Evolutionary conservation across 2,888 invertebrate species (phyloP), one percentile per base, ranked within the genome.

Genomic region (Notodonta ziczac): DNA sequence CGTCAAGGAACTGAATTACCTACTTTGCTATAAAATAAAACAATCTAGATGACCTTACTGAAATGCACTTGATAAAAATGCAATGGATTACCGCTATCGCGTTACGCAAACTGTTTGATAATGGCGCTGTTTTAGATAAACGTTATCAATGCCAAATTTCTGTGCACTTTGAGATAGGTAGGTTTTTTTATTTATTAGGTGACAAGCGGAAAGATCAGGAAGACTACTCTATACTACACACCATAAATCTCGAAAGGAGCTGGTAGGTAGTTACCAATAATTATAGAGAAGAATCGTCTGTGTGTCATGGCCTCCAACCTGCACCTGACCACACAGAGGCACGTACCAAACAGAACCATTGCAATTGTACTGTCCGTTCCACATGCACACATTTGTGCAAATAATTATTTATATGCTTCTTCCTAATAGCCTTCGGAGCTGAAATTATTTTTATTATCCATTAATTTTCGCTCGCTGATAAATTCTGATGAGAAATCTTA

Each of bases 21-120:
- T 53, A 24, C 42, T 57, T n/a, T 57, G 55, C 60, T 56, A 24
- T 61, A 56, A 51, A 62, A 72, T 69, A 55, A 51, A 55, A 40
- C 60, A 58, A 71, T 66, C 60, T 59, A 59, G 64, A 66, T 75
- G 69, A 73, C 74, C 73, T 73, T 77, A 70, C 67, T 59, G 62
- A 70, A 72, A 67, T 77, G 75, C 74, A 76, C 69, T 66, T 70
- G 70, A 76, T 75, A 72, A 70, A 61, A 65, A 67, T 72, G 75
- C 77, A 74, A 69, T 63, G 66, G 55, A 63, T 67, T 67, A 56
- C 54, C 55, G 63, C 14, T 73, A 72, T 69, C 71, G 64, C 60
- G 57, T 62, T 60, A 65, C 66, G 61, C 55, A 65, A 56, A 52
- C 58, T 58, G 50, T 63, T 61, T 60, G 60, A 62, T 67, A 56